Conservation (phyloP, 1,140 invertebrate genomes). For the Limonius californicus region DNA sequence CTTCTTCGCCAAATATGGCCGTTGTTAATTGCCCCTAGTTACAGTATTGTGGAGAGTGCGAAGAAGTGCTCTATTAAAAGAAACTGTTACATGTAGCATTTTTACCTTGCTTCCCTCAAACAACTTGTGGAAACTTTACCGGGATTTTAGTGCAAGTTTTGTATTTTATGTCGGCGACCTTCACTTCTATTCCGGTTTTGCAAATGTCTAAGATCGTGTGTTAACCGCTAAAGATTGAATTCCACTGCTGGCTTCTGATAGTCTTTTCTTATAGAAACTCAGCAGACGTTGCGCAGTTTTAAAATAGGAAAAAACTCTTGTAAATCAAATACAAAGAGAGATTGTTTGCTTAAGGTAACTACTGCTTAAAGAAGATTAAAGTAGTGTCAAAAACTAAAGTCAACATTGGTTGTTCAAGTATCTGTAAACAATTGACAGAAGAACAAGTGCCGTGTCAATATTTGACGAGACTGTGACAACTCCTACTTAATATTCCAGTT, state of each 20-base stretch:
- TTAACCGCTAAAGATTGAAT: slow-evolving; percentile 13
- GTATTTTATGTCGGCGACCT: slow-evolving; percentile 6
- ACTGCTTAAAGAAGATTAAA: slow-evolving; percentile 13
- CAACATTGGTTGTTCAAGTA: slow-evolving; percentile 7
- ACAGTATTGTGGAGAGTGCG: background rate
- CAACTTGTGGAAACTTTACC: background rate
- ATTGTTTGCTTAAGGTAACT: slow-evolving; percentile 8
- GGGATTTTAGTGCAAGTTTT: slow-evolving; percentile 3
- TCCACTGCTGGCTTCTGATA: slow-evolving; percentile 2
- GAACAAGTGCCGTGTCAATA: slow-evolving; percentile 17
- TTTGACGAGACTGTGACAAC: slow-evolving; percentile 13
- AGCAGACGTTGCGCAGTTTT: background rate
- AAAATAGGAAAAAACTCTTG: too few relatives aligned
- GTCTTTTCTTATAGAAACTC: slow-evolving; percentile 11
- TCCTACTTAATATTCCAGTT: slow-evolving; percentile 6
- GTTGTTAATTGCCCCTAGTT: background rate
- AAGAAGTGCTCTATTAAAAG: too few relatives aligned
- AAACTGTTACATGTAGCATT: too few relatives aligned
- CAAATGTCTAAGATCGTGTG: slow-evolving; percentile 12
- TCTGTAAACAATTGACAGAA: slow-evolving; percentile 10
- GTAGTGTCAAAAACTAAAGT: slow-evolving; percentile 13
- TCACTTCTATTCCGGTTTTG: slow-evolving; percentile 8
- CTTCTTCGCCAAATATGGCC: slow-evolving; percentile 2
- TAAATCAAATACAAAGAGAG: background rate
- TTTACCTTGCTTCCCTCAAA: background rate